These are phyloP conservation scores for Hydriomena furcata DNA, from an alignment of 2,888 invertebrate species.

Conservation along the genomic window DNA sequence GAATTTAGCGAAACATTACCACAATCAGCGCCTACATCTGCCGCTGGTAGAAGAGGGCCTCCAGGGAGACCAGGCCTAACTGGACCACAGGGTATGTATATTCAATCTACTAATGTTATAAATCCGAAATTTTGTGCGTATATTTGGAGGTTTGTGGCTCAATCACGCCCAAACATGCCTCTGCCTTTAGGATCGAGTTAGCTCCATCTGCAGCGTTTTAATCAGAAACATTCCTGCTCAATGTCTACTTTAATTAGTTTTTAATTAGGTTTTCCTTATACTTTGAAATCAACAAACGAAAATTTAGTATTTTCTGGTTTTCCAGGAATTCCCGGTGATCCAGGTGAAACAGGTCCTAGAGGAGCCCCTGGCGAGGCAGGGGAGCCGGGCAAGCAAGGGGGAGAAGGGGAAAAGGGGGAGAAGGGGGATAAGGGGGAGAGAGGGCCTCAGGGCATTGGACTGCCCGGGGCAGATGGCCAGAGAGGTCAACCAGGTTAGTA, in stretches of 20 bases:
- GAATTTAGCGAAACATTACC: slow-evolving; percentile 85
- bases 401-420: slow-evolving; percentile 84
- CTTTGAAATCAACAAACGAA: too few relatives aligned
- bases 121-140: too few relatives aligned
- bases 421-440: slow-evolving; percentile 90
- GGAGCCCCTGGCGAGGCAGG: slow-evolving; percentile 90
- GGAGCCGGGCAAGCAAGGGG: slow-evolving; percentile 86
- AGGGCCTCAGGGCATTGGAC: slow-evolving; percentile 88
- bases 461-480: slow-evolving; percentile 89
- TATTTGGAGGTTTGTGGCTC: too few relatives aligned
- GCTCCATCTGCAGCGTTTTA: too few relatives aligned
- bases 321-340: slow-evolving; percentile 85
- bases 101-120: too few relatives aligned
- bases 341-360: slow-evolving; percentile 85
- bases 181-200: too few relatives aligned
- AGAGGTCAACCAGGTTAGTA: slow-evolving; percentile 88
- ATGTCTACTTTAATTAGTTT: too few relatives aligned
- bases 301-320: background rate
- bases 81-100: slow-evolving; percentile 84
- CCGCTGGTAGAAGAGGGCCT: slow-evolving; percentile 86
- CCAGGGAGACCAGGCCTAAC: slow-evolving; percentile 88
- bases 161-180: too few relatives aligned
- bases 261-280: too few relatives aligned
- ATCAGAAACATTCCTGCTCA: too few relatives aligned
- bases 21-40: slow-evolving; percentile 87